These are phyloP conservation scores for Listronotus bonariensis DNA, from an alignment of 1,140 invertebrate species.

Conservation along the genomic window DNA sequence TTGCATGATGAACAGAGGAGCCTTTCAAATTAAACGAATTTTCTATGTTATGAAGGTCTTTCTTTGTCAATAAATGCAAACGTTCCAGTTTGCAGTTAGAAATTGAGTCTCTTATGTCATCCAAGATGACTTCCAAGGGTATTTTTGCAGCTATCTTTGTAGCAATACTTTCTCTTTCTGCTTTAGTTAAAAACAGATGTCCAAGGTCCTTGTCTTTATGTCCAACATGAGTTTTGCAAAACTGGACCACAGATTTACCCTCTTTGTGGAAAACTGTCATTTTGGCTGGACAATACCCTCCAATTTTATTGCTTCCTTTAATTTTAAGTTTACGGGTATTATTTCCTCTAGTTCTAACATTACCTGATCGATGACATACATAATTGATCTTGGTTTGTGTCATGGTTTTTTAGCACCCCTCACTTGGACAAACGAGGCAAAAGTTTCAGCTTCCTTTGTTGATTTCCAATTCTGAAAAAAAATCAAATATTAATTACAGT, in stretches of 20 bases:
- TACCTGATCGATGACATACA: too few relatives aligned
- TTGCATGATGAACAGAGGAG: conserved; percentile 16
- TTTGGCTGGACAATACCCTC: not conserved
- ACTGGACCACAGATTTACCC: not conserved
- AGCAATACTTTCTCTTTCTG: not conserved
- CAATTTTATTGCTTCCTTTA: not conserved
- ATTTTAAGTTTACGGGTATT: not conserved
- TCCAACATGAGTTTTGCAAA: conserved; percentile 1
- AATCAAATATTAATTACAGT: too few relatives aligned
- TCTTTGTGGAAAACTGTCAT: not conserved
- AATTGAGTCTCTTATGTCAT: conserved; percentile 13
- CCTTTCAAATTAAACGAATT: not conserved
- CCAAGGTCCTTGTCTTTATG: conserved; percentile 4
- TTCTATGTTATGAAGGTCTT: conserved; percentile 17
- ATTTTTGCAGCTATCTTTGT: conserved; percentile 12
- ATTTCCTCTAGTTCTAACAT: too few relatives aligned
- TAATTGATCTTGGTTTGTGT: too few relatives aligned
- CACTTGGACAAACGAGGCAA: too few relatives aligned
- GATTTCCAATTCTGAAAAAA: too few relatives aligned
- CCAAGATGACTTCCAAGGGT: conserved; percentile 5
- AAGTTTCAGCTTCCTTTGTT: too few relatives aligned
- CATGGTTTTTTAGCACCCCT: too few relatives aligned
- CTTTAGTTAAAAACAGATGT: not conserved
- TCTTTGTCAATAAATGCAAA: conserved; percentile 5
- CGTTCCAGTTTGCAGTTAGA: conserved; percentile 2